A percentile compares a stretch with the other conserved stretches of the same genome.
These are phyloP conservation scores for Cerastoderma edule DNA, from an alignment of 2,888 invertebrate species.

Conservation along the genomic window DNA sequence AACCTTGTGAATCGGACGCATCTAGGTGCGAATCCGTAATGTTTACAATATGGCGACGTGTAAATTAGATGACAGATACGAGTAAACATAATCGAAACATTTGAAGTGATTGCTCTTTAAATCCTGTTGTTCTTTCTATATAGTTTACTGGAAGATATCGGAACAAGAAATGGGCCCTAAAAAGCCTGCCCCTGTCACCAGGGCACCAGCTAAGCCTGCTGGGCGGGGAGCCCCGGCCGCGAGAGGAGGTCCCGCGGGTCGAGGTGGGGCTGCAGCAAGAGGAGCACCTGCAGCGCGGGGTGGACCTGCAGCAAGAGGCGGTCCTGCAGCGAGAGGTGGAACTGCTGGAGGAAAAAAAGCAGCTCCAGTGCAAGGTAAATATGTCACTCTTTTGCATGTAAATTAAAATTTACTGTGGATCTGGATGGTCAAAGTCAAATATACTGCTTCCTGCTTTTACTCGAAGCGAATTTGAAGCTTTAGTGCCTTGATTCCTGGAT, in stretches of 20 bases:
- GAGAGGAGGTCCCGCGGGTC: conserved; percentile 48
- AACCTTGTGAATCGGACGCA: not conserved
- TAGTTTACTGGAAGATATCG: not conserved
- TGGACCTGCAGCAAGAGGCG: conserved; percentile 43
- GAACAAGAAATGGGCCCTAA: conserved; percentile 68
- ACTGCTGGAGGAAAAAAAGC: conserved; percentile 56
- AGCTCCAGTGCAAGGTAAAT: conserved; percentile 44
- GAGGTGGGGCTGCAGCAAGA: conserved; percentile 53
- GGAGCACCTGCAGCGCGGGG: conserved; percentile 50
- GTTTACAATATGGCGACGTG: conserved; percentile 61
- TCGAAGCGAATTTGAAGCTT: not conserved
- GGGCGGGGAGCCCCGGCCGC: conserved; percentile 47
- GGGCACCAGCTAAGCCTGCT: conserved; percentile 54
- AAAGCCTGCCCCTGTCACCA: conserved; percentile 60
- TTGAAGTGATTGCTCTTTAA: not conserved
- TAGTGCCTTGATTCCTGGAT: not conserved
- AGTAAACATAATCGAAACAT: not conserved
- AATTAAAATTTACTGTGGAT: not conserved
- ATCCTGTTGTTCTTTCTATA: not conserved
- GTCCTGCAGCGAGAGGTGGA: conserved; percentile 49
- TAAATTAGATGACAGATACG: not conserved
- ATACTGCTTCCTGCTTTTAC: not conserved
- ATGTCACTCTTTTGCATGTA: not conserved
- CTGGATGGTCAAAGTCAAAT: not conserved
- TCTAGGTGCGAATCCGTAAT: conserved; percentile 62